phyloP scores from a whole-genome alignment of 2,113 vertebrate genomes.

The Hippoglossus stenolepis region DNA sequence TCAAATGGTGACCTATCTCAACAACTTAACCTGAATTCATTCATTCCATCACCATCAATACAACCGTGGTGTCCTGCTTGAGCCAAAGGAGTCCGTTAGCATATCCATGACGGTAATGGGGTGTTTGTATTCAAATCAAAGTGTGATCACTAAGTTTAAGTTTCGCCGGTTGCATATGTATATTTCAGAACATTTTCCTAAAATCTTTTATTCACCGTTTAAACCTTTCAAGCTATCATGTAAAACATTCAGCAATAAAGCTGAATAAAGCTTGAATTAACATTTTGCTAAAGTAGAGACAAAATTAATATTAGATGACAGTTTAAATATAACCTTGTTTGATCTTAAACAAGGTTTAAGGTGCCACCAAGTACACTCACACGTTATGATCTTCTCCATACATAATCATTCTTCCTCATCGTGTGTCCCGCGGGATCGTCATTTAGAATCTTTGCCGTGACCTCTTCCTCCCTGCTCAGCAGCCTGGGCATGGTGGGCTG shows the following conservation, averaged over 20 bases:
- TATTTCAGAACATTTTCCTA: not conserved
- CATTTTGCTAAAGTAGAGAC: not conserved
- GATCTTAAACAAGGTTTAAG: not conserved
- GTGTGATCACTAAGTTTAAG: no score
- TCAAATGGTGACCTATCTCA: no score
- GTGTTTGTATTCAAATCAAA: no score
- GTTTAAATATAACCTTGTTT: not conserved
- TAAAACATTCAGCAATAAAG: no score
- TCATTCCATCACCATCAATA: no score
- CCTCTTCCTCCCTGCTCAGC: slow-evolving; percentile 30
- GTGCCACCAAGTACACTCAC: not conserved
- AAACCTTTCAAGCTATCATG: no score
- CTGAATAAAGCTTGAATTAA: not conserved
- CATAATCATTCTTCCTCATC: not conserved
- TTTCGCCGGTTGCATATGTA: no score
- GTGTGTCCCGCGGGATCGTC: slow-evolving; percentile 17
- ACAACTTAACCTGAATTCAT: no score
- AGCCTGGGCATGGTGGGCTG: slow-evolving; percentile 21
- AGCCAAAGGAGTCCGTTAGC: no score
- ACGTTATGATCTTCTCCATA: not conserved
- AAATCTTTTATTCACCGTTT: no score
- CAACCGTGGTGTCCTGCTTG: no score
- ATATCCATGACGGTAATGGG: no score
- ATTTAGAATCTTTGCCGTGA: slow-evolving; percentile 33
- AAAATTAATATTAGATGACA: not conserved